These are phyloP conservation scores for Allacma fusca DNA, from an alignment of 2,888 invertebrate species.

Conservation along the genomic window DNA sequence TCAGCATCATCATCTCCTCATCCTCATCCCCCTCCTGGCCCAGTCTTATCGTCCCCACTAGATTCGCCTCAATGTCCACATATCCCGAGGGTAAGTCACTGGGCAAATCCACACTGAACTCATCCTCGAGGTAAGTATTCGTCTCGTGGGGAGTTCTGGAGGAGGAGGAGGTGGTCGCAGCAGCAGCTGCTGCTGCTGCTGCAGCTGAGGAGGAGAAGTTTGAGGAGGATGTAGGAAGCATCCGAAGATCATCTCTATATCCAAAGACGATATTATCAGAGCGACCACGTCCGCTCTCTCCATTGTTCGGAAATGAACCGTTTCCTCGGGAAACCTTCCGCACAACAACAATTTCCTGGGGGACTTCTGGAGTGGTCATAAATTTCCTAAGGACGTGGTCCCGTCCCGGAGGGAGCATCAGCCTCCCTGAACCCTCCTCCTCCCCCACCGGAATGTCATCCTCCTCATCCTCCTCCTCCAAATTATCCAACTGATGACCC, in stretches of 20 bases:
- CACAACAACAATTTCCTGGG: no score
- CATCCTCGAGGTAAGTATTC: conserved; percentile 46
- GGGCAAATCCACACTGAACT: conserved; percentile 55
- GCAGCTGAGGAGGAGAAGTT: no score
- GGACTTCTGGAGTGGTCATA: no score
- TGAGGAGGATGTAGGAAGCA: no score
- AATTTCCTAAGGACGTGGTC: no score
- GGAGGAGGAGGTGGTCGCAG: no score
- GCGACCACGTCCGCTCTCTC: neutral
- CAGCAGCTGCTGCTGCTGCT: no score
- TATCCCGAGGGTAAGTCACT: conserved; percentile 60
- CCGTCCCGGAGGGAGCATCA: neutral
- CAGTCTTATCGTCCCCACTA: conserved; percentile 50
- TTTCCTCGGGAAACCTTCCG: no score
- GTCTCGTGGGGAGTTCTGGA: no score
- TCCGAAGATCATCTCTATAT: no score
- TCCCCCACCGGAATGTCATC: neutral
- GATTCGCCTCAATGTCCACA: conserved; percentile 59
- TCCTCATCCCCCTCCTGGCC: conserved; percentile 55
- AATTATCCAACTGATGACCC: conserved; percentile 41
- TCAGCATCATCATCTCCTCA: conserved; percentile 24
- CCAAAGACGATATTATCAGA: neutral
- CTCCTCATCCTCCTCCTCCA: conserved; percentile 41
- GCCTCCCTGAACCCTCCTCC: no score
- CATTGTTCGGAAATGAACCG: no score